These are phyloP conservation scores for Scomberomorus guttatus DNA, from an alignment of 2,797 vertebrate species.

Conservation along the genomic window DNA sequence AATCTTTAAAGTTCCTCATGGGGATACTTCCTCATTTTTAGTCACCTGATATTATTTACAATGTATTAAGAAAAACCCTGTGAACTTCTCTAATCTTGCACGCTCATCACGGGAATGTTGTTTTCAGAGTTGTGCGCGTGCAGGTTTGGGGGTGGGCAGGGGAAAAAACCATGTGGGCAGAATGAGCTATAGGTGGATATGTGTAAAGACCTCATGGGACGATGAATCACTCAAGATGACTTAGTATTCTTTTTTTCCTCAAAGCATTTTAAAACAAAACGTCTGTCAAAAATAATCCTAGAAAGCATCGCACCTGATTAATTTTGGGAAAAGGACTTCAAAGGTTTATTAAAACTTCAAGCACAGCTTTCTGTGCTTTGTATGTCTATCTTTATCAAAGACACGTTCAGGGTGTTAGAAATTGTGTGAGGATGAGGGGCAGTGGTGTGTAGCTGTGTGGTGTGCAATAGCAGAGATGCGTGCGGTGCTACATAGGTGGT, in stretches of 20 bases:
- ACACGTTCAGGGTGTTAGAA: background rate
- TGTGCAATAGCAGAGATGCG: constrained; percentile 46
- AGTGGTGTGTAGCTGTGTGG: constrained; percentile 26
- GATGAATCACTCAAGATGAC: constrained; percentile 66
- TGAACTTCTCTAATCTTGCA: constrained; percentile 77
- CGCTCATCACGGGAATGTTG: constrained; percentile 66
- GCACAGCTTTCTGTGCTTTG: constrained; percentile 2
- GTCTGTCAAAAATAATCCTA: constrained; percentile 9
- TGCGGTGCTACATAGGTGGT: constrained; percentile 18
- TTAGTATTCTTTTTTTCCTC: background rate
- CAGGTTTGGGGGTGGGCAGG: background rate
- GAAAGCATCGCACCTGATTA: constrained; percentile 1
- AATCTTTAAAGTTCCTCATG: constrained; percentile 62
- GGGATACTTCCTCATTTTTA: constrained; percentile 67
- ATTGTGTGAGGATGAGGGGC: background rate
- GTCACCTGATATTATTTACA: constrained; percentile 83
- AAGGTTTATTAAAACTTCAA: constrained; percentile 11
- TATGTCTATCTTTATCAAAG: constrained; percentile 19
- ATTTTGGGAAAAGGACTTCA: constrained; percentile 18
- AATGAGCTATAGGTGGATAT: background rate
- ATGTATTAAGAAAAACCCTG: constrained; percentile 41
- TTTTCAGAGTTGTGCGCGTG: constrained; percentile 34
- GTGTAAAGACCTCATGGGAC: constrained; percentile 57
- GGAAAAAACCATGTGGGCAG: constrained; percentile 17
- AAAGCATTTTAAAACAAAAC: background rate